A percentile compares a stretch with the other conserved stretches of the same genome.
These are phyloP conservation scores for Chelon labrosus DNA, from an alignment of 2,797 vertebrate genomes.

Conservation along the genomic window DNA sequence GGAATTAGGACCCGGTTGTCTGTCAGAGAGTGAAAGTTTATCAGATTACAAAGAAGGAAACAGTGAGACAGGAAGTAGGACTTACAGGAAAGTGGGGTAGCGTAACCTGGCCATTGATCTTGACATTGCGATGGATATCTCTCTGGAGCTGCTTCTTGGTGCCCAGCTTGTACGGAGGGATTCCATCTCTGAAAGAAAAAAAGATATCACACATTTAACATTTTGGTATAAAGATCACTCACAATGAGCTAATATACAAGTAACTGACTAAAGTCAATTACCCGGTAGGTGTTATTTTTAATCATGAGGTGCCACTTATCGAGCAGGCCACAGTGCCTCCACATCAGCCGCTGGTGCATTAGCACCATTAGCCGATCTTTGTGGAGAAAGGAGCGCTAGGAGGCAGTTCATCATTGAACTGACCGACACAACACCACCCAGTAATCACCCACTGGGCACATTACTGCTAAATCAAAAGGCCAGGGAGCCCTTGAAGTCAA, in stretches of 20 bases:
- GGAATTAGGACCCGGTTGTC: constrained; percentile 73
- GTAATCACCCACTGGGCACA: constrained; percentile 80
- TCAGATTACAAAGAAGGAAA: constrained; percentile 31
- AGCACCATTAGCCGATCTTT: constrained; percentile 55
- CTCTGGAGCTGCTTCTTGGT: constrained; percentile 96
- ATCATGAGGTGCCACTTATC: not conserved
- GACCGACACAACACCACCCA: constrained; percentile 84
- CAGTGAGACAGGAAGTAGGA: constrained; percentile 56
- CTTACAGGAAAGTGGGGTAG: constrained; percentile 98
- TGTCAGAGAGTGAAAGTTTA: constrained; percentile 65
- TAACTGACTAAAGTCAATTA: not conserved
- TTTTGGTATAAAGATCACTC: not conserved
- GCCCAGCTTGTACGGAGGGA: constrained; percentile 93
- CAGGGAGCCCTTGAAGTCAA: constrained; percentile 64
- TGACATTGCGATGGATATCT: constrained; percentile 95
- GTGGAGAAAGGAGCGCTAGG: constrained; percentile 60
- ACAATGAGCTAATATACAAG: not conserved
- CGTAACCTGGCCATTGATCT: constrained; percentile 95
- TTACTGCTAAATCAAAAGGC: constrained; percentile 75
- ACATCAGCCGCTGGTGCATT: constrained; percentile 39
- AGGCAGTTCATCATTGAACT: constrained; percentile 86
- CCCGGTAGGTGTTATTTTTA: not conserved
- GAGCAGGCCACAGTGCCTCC: constrained; percentile 24
- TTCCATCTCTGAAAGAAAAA: constrained; percentile 88
- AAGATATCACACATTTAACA: constrained; percentile 18